These are phyloP conservation scores for Vidua macroura DNA, from an alignment of 2,113 vertebrate species.

Conservation along the genomic window DNA sequence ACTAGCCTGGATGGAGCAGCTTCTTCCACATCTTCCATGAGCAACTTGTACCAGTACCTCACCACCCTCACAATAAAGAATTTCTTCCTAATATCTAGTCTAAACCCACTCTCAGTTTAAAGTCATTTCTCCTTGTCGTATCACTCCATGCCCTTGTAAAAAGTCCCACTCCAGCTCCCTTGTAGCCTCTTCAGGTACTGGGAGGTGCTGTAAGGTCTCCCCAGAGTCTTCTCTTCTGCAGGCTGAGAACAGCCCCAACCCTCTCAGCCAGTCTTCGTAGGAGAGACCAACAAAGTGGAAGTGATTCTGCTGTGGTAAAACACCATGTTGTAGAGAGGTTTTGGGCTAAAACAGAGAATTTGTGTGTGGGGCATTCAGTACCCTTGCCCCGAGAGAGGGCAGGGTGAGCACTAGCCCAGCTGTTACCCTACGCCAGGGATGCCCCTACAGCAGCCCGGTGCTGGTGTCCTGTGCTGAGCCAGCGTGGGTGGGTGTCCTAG, in stretches of 20 bases:
- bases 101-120: background rate
- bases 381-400: accelerated
- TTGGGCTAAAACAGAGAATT: background rate
- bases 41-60: background rate
- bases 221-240: background rate
- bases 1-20: background rate
- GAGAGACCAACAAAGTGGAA: background rate
- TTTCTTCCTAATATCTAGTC: background rate
- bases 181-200: background rate
- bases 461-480: background rate
- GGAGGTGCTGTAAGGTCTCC: background rate
- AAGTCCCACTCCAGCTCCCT: background rate
- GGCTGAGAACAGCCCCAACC: background rate
- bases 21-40: background rate
- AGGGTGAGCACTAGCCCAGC: background rate
- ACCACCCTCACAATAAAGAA: background rate
- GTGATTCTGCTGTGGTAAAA: background rate
- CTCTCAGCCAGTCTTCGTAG: background rate
- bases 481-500: accelerated
- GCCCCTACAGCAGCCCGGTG: background rate
- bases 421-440: accelerated
- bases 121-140: background rate
- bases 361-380: background rate
- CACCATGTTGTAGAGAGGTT: background rate
- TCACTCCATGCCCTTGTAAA: background rate